Conservation (phyloP, 2,113 vertebrate species). For the Psittacara wagleri region DNA sequence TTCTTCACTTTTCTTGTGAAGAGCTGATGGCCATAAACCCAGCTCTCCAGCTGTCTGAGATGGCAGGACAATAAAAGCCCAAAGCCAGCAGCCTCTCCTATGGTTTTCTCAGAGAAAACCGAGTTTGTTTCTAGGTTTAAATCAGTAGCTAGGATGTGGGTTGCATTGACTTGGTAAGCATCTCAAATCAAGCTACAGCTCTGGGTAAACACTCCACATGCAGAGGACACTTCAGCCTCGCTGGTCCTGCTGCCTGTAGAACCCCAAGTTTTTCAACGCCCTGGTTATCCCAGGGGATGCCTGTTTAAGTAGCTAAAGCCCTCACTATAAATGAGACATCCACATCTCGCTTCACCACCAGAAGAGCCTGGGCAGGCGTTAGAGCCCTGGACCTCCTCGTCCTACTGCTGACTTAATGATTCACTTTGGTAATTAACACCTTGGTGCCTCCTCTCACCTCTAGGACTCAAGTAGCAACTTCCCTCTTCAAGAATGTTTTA, state of each 20-base stretch:
- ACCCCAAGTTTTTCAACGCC: background rate
- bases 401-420: background rate
- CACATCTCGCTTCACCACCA: background rate
- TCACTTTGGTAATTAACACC: rapidly evolving
- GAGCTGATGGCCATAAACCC: background rate
- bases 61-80: background rate
- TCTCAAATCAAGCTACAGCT: background rate
- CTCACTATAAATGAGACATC: background rate
- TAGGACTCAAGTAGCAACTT: background rate
- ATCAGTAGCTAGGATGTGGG: background rate
- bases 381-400: background rate
- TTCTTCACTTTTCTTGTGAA: background rate
- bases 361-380: background rate
- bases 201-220: background rate
- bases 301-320: background rate
- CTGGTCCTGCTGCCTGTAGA: background rate
- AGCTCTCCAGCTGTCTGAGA: background rate
- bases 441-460: background rate
- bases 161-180: background rate
- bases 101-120: background rate
- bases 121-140: background rate
- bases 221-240: background rate
- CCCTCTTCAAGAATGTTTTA: background rate
- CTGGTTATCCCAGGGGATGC: background rate
- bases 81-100: background rate